A percentile compares a stretch with the other conserved stretches of the same genome.
These are phyloP conservation scores for Tethya wilhelma DNA, from an alignment of 37 sponge, comb jelly and placozoan species.

Conservation along the genomic window DNA sequence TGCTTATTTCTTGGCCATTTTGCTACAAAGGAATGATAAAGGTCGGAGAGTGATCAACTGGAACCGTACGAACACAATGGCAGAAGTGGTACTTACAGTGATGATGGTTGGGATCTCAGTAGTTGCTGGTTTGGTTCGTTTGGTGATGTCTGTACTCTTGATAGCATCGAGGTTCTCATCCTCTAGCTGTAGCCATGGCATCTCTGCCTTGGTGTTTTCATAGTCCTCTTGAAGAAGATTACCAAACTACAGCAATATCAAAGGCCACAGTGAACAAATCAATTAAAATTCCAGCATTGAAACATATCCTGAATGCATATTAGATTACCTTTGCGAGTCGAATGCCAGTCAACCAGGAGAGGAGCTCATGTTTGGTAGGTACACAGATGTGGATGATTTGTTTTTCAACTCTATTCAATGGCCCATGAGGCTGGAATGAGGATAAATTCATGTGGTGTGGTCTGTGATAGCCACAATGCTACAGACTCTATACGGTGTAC, in stretches of 20 bases:
- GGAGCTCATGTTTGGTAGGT: constrained; percentile 63
- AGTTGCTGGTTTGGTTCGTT: background rate
- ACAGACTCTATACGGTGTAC: too few species aligned
- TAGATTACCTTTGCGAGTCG: constrained; percentile 72
- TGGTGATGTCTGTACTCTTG: too few species aligned
- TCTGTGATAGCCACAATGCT: too few species aligned
- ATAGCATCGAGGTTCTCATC: constrained; percentile 51
- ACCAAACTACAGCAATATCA: constrained; percentile 38
- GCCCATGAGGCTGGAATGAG: constrained; percentile 62
- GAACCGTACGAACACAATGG: too few species aligned
- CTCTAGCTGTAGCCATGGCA: constrained; percentile 82
- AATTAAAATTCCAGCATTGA: background rate
- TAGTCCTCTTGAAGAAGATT: constrained; percentile 51
- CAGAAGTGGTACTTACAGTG: background rate
- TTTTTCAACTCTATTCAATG: constrained; percentile 56
- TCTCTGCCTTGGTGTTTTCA: constrained; percentile 60
- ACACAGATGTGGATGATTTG: constrained; percentile 76
- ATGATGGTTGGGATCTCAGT: background rate
- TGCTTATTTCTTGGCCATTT: constrained; percentile 18
- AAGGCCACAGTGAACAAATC: background rate
- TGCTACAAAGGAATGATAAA: background rate
- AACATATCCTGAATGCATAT: background rate
- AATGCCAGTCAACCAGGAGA: constrained; percentile 72
- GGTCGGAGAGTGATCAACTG: too few species aligned
- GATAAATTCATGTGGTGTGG: background rate